Evolutionary conservation across 2,113 vertebrate species (phyloP).

Genomic region (Dendropsophus ebraccatus): DNA sequence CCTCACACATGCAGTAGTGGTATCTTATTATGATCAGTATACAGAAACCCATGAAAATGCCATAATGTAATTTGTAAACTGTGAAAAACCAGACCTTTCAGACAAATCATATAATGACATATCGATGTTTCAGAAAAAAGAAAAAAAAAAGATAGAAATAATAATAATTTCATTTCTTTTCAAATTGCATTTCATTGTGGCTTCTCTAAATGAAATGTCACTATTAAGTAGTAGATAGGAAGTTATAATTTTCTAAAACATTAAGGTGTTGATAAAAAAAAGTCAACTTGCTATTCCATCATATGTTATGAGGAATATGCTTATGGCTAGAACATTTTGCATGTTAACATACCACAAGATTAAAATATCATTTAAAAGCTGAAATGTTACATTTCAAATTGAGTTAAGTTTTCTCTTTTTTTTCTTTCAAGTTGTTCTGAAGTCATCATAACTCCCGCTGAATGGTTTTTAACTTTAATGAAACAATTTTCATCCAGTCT

Average conservation of each 20-base stretch:
- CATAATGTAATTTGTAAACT: too few species aligned
- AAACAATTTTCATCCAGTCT: slow-evolving; percentile 55
- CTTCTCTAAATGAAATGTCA: slow-evolving; percentile 71
- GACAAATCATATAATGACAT: too few species aligned
- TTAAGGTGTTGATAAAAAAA: slow-evolving; percentile 62
- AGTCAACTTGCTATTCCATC: slow-evolving; percentile 69
- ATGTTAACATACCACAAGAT: slow-evolving; percentile 62
- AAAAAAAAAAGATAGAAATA: slow-evolving; percentile 66
- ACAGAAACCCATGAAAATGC: too few species aligned
- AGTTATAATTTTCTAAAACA: slow-evolving; percentile 66
- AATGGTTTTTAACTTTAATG: slow-evolving; percentile 58
- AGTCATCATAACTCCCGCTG: slow-evolving; percentile 52
- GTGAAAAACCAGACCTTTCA: too few species aligned
- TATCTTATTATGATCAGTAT: too few species aligned
- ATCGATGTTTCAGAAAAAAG: slow-evolving; percentile 63
- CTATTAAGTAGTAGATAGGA: slow-evolving; percentile 69
- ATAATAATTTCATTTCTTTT: slow-evolving; percentile 70
- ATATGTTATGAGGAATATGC: slow-evolving; percentile 63
- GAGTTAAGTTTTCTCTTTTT: slow-evolving; percentile 53
- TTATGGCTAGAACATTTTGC: slow-evolving; percentile 67
- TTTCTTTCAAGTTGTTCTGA: slow-evolving; percentile 49
- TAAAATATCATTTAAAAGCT: slow-evolving; percentile 57
- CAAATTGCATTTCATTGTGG: slow-evolving; percentile 68
- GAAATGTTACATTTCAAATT: slow-evolving; percentile 50
- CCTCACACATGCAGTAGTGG: too few species aligned